Evolutionary conservation across 2,797 vertebrate species (phyloP).

Genomic region (Trachops cirrhosus): DNA sequence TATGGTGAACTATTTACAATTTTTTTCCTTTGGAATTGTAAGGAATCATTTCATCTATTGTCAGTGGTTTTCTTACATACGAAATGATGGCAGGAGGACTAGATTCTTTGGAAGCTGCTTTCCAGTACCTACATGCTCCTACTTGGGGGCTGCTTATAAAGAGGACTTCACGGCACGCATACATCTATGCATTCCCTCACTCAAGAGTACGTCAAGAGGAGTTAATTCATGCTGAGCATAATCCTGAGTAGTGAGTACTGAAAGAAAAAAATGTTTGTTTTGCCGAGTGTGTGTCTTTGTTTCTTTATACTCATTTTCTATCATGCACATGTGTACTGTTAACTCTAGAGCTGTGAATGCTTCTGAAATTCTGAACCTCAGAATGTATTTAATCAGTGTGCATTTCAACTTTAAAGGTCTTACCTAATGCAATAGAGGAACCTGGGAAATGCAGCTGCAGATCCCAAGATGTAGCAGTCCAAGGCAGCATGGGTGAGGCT

Average conservation of each 20-base stretch:
- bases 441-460: not conserved
- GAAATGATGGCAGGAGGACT: not conserved
- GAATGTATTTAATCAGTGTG: not conserved
- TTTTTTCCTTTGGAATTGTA: not conserved
- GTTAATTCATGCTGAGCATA: not conserved
- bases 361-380: not conserved
- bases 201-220: not conserved
- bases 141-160: not conserved
- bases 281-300: not conserved
- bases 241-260: not conserved
- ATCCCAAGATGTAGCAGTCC: not conserved
- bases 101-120: not conserved
- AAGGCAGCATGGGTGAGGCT: not conserved
- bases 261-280: not conserved
- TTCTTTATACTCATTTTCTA: not conserved
- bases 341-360: not conserved
- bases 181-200: not conserved
- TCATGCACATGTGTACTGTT: fast-evolving
- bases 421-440: not conserved
- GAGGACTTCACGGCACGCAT: not conserved
- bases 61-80: not conserved
- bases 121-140: not conserved
- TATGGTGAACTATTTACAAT: not conserved
- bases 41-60: not conserved
- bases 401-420: not conserved